Evolutionary conservation across 2,888 invertebrate species (phyloP).

Genomic region (Dynastes maya): DNA sequence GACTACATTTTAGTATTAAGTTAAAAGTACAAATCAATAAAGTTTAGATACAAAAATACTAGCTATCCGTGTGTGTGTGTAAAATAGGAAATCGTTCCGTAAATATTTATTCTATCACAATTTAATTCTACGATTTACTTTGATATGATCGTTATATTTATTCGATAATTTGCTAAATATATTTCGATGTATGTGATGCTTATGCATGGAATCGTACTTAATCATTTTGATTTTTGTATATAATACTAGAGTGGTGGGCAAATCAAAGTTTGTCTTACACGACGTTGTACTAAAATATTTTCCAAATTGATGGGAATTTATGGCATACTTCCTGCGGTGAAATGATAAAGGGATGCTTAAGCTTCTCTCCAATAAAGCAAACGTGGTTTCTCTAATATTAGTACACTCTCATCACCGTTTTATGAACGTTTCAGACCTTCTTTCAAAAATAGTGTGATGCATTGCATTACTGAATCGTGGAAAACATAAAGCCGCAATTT

Average conservation of each 20-base stretch:
- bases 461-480: background rate
- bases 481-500: background rate
- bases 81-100: slow-evolving; percentile 6
- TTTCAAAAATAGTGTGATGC: background rate
- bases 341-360: background rate
- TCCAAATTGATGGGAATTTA: slow-evolving; percentile 8
- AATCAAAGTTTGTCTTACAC: slow-evolving; percentile 23
- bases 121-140: slow-evolving; percentile 14
- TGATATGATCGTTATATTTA: slow-evolving; percentile 10
- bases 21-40: background rate
- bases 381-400: background rate
- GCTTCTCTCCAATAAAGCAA: background rate
- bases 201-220: slow-evolving; percentile 36
- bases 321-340: slow-evolving; percentile 8
- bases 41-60: too few relatives aligned
- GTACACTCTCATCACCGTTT: background rate
- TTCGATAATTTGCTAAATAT: slow-evolving; percentile 39
- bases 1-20: background rate
- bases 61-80: slow-evolving; percentile 33
- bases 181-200: slow-evolving; percentile 45
- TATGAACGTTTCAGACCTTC: too few relatives aligned
- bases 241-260: slow-evolving; percentile 26
- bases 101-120: slow-evolving; percentile 6
- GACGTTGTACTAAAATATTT: slow-evolving; percentile 8
- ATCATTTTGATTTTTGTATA: slow-evolving; percentile 38